A percentile compares a stretch with the other conserved stretches of the same genome.
These are phyloP conservation scores for Scaeva pyrastri DNA, from an alignment of 2,888 invertebrate species.

Conservation along the genomic window DNA sequence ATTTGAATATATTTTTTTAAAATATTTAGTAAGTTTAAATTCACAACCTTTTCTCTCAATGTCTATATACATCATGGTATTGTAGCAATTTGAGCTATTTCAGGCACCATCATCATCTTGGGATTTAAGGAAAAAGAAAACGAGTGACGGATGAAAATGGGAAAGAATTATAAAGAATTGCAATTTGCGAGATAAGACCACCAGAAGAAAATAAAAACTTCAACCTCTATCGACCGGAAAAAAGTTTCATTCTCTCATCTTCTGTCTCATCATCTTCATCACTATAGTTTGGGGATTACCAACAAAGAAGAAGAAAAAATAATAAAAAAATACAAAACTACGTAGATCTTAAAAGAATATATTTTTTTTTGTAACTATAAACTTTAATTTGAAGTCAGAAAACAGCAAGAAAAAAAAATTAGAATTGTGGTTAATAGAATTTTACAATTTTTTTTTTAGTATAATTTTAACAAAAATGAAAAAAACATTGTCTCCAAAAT, in stretches of 20 bases:
- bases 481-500: constrained; percentile 39
- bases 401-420: constrained; percentile 4
- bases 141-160: constrained; percentile 41
- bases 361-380: neutral
- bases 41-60: constrained; percentile 1
- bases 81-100: constrained; percentile 4
- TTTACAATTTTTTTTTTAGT: constrained; percentile 15
- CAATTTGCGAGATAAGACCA: constrained; percentile 64
- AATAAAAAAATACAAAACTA: neutral
- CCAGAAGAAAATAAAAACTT: constrained; percentile 32
- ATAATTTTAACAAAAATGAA: constrained; percentile 32
- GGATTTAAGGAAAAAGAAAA: constrained; percentile 29
- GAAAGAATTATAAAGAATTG: constrained; percentile 40
- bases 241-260: neutral
- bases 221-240: constrained; percentile 37
- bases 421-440: constrained; percentile 11
- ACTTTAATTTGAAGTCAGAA: constrained; percentile 11
- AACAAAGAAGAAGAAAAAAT: neutral
- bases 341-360: neutral
- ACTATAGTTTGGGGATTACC: constrained; percentile 22
- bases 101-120: constrained; percentile 34
- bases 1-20: too few relatives aligned
- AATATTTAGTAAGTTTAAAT: too few relatives aligned
- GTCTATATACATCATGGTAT: neutral
- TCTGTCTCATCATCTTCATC: constrained; percentile 34